phyloP scores from a whole-genome alignment of 2,113 vertebrate genomes.

The Aleadryas rufinucha region DNA sequence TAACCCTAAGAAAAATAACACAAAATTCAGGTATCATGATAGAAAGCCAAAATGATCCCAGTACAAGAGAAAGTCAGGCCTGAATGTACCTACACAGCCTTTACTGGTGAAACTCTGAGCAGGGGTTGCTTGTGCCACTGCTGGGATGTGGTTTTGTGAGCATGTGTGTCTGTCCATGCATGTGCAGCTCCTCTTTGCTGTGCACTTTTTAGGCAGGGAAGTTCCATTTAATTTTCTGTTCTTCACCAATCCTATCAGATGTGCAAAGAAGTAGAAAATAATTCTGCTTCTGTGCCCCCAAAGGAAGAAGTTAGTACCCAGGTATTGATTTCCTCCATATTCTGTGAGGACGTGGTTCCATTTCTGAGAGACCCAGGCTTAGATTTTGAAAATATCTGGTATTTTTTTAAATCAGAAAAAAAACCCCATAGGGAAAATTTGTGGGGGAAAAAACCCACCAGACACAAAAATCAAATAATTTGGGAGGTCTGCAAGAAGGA shows the following conservation, averaged over 20 bases:
- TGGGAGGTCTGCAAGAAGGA: not conserved
- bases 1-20: not conserved
- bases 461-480: not conserved
- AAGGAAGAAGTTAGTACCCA: not conserved
- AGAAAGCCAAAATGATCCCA: not conserved
- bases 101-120: not conserved
- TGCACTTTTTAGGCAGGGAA: not conserved
- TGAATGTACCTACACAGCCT: not conserved
- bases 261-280: not conserved
- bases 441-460: accelerated
- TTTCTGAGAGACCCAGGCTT: not conserved
- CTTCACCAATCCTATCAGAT: not conserved
- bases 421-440: not conserved
- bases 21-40: not conserved
- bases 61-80: not conserved
- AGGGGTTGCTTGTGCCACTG: not conserved
- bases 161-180: accelerated
- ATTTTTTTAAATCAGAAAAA: not conserved
- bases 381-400: not conserved
- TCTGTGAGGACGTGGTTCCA: not conserved
- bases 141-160: not conserved
- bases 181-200: not conserved
- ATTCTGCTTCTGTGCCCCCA: not conserved
- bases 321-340: not conserved
- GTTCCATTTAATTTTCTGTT: not conserved